phyloP scores from a whole-genome alignment of 2,888 invertebrate genomes.

The Lasioglossum calceatum region DNA sequence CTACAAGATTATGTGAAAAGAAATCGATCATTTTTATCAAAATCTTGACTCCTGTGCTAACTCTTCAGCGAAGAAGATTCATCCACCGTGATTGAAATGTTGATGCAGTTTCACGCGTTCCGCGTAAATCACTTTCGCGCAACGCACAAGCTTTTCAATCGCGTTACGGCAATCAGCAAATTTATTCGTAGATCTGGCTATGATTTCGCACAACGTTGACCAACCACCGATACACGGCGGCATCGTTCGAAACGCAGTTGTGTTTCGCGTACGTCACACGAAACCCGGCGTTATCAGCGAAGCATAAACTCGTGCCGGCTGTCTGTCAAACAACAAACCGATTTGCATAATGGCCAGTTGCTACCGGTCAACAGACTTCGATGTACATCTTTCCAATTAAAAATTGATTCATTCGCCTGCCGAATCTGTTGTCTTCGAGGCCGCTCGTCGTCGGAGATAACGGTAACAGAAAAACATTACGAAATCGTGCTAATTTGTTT shows the following conservation, averaged over 20 bases:
- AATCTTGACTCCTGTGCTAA: no score
- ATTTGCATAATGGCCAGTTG: constrained; percentile 1
- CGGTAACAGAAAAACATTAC: not conserved
- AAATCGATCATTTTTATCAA: no score
- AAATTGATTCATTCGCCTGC: not conserved
- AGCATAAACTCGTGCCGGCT: not conserved
- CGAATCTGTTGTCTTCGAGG: not conserved
- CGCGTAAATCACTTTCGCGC: not conserved
- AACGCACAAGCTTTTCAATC: not conserved
- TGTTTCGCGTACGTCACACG: not conserved
- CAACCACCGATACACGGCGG: not conserved
- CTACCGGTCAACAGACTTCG: not conserved
- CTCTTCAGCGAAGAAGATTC: not conserved
- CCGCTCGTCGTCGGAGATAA: not conserved
- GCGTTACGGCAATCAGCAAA: not conserved
- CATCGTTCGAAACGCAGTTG: not conserved
- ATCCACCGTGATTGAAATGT: not conserved
- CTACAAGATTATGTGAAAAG: not conserved
- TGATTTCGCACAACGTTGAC: not conserved
- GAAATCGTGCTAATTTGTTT: not conserved
- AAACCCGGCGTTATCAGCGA: not conserved
- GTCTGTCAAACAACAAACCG: not conserved
- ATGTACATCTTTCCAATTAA: not conserved
- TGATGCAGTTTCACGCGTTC: not conserved
- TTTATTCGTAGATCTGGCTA: not conserved